Evolutionary conservation across 2,797 vertebrate species (phyloP).

Genomic region (Micromesistius poutassou): DNA sequence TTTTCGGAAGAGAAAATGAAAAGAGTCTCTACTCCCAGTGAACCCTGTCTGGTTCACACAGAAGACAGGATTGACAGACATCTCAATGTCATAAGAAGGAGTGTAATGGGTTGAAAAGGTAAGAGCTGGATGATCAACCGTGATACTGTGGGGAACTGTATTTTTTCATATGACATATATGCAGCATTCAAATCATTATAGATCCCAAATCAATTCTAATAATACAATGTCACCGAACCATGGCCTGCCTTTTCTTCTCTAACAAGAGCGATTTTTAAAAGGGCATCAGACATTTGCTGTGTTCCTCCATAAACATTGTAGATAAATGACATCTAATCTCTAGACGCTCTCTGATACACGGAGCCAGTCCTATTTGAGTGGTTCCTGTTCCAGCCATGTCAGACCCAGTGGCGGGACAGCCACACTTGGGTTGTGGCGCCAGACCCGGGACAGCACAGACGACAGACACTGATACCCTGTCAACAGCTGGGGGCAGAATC

Average conservation of each 20-base stretch:
- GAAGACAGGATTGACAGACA: too few relatives aligned
- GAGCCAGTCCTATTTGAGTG: neutral
- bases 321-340: neutral
- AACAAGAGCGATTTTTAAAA: neutral
- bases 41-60: too few relatives aligned
- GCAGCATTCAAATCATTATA: neutral
- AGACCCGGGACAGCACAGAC: slow-evolving; percentile 43
- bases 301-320: neutral
- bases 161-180: neutral
- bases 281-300: neutral
- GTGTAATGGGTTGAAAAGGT: neutral
- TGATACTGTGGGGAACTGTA: neutral
- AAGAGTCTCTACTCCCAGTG: neutral
- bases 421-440: slow-evolving; percentile 42
- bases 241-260: neutral
- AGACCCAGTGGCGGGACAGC: neutral
- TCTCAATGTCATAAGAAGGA: too few relatives aligned
- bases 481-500: slow-evolving; percentile 33
- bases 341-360: neutral
- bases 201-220: neutral
- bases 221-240: neutral
- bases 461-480: slow-evolving; percentile 53
- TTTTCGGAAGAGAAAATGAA: neutral
- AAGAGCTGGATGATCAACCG: neutral
- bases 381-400: neutral